These are phyloP conservation scores for Heliconius ethilla DNA, from an alignment of 2,888 invertebrate genomes.

Conservation along the genomic window DNA sequence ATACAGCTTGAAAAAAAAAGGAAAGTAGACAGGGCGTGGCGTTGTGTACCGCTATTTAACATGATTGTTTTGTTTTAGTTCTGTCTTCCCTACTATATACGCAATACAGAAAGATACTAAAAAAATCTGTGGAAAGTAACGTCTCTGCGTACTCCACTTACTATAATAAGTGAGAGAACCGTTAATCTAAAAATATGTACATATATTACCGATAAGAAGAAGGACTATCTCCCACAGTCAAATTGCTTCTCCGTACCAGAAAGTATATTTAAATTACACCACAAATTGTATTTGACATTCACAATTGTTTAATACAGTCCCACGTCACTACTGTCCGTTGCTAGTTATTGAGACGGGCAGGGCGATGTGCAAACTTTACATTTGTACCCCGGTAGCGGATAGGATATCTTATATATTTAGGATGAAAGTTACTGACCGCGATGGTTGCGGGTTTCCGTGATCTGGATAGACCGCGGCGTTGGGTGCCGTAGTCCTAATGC, in stretches of 20 bases:
- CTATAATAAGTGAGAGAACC: no score
- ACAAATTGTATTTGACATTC: conserved; percentile 55
- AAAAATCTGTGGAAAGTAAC: no score
- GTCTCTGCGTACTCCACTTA: no score
- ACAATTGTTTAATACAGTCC: conserved; percentile 53
- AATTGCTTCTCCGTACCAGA: conserved; percentile 28
- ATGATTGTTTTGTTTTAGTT: no score
- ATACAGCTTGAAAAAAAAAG: no score
- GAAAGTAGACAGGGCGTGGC: no score
- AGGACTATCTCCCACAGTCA: conserved; percentile 22
- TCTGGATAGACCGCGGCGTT: not conserved
- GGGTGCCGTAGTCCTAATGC: not conserved
- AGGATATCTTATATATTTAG: not conserved
- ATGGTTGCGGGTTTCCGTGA: not conserved
- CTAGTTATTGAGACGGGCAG: conserved; percentile 14
- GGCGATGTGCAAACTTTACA: conserved; percentile 27
- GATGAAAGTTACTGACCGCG: not conserved
- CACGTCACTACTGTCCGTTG: conserved; percentile 41
- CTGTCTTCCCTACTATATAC: no score
- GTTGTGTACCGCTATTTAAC: no score
- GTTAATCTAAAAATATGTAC: no score
- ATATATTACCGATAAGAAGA: not conserved
- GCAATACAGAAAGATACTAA: no score
- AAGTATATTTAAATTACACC: conserved; percentile 30
- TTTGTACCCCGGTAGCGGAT: not conserved